These are phyloP conservation scores for Bujurquina vittata DNA, from an alignment of 2,113 vertebrate genomes.

Conservation along the genomic window DNA sequence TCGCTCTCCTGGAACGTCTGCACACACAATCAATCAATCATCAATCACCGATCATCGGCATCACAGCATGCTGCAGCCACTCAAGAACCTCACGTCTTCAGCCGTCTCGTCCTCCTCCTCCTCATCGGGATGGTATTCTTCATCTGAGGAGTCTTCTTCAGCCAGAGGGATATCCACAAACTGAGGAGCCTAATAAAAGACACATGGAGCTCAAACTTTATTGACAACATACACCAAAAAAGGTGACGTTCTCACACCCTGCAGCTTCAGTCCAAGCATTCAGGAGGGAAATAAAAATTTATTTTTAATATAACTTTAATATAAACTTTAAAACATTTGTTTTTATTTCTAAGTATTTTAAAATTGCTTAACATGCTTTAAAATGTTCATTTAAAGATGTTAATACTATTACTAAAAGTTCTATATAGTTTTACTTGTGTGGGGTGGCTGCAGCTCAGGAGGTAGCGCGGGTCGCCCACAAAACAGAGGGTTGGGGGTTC, in stretches of 20 bases:
- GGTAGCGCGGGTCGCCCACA: no score
- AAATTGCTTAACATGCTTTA: background rate
- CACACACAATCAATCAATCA: background rate
- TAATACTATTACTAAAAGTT: background rate
- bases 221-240: background rate
- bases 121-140: conserved; percentile 94
- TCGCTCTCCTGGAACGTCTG: conserved; percentile 96
- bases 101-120: conserved; percentile 96
- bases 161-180: conserved; percentile 96
- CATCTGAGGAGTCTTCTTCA: conserved; percentile 97
- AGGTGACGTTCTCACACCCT: background rate
- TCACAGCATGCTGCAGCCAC: accelerated
- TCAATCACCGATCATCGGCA: background rate
- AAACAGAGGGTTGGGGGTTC: no score
- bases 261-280: background rate
- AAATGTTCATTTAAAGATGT: background rate
- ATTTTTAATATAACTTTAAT: background rate
- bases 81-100: conserved; percentile 79
- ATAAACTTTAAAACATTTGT: background rate
- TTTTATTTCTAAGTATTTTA: background rate
- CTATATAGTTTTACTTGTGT: no score
- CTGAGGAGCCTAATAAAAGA: conserved; percentile 84
- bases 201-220: background rate
- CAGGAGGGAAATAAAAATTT: background rate
- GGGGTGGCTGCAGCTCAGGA: no score